Percentiles rank a stretch among this genome's conserved stretches.
phyloP scores from a whole-genome alignment of 2,888 invertebrate species.

The Linnaemya vulpina region DNA sequence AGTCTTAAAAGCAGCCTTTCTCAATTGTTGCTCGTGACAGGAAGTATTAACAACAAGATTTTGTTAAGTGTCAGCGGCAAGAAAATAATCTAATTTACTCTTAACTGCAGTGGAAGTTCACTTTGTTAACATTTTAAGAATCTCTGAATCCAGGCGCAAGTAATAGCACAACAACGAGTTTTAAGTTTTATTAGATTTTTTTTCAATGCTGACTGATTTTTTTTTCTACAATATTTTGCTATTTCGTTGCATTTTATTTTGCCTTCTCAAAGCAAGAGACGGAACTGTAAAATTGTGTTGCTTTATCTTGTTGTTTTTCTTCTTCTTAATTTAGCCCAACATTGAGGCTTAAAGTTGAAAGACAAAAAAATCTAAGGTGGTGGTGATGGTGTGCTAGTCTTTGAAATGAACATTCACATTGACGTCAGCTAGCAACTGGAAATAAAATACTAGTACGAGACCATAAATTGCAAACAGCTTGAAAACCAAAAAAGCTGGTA shows the following conservation, averaged over 20 bases:
- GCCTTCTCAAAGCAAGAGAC: constrained; percentile 51
- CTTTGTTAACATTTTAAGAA: constrained; percentile 6
- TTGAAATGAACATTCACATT: constrained; percentile 65
- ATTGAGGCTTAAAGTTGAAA: constrained; percentile 53
- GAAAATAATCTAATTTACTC: not conserved
- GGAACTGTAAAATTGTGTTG: constrained; percentile 59
- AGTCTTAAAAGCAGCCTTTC: constrained; percentile 34
- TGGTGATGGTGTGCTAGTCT: constrained; percentile 34
- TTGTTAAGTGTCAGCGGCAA: not conserved
- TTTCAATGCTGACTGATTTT: constrained; percentile 56
- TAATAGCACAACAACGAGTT: constrained; percentile 34
- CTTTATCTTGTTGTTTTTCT: constrained; percentile 19
- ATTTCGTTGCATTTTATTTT: constrained; percentile 47
- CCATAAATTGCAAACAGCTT: constrained; percentile 45
- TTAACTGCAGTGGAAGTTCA: not conserved
- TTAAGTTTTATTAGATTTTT: constrained; percentile 58
- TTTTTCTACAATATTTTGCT: constrained; percentile 23
- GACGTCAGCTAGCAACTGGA: constrained; percentile 70
- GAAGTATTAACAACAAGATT: not conserved
- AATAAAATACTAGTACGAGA: constrained; percentile 53
- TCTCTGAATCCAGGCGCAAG: not conserved
- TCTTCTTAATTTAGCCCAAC: constrained; percentile 50
- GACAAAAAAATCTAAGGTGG: constrained; percentile 38
- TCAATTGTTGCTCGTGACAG: not conserved
- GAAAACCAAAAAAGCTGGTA: constrained; percentile 54